Evolutionary conservation across 2,797 vertebrate species (phyloP).

Genomic region (Phalloptychus januarius): DNA sequence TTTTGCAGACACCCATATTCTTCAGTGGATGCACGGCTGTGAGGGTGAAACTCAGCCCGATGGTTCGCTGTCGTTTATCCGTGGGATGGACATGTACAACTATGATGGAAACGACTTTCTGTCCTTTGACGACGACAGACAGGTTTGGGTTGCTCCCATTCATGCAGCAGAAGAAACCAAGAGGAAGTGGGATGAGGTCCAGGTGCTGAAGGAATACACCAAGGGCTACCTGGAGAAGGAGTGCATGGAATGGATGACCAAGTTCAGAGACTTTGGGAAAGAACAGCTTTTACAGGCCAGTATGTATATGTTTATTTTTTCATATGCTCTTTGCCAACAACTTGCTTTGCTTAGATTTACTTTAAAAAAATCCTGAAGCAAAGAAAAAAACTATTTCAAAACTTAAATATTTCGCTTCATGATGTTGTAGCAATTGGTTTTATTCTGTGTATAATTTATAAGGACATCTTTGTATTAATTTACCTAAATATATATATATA

Average conservation of each 20-base stretch:
- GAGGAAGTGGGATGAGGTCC: conserved; percentile 72
- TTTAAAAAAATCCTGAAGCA: no score
- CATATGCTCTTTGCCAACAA: not conserved
- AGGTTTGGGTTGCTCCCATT: conserved; percentile 61
- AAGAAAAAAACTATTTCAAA: no score
- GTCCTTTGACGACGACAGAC: conserved; percentile 32
- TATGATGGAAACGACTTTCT: conserved; percentile 74
- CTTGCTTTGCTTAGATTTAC: not conserved
- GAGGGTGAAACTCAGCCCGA: fast-evolving
- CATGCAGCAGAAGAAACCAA: conserved; percentile 26
- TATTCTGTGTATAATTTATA: no score
- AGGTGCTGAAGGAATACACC: conserved; percentile 79
- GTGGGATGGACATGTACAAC: conserved; percentile 63
- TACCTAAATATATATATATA: no score
- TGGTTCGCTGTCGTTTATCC: fast-evolving
- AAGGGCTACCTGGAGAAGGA: conserved; percentile 78
- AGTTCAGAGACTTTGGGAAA: conserved; percentile 18
- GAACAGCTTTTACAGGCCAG: fast-evolving
- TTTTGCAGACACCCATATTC: conserved; percentile 51
- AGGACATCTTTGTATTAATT: no score
- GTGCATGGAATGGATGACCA: conserved; percentile 73
- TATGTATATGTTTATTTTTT: conserved; percentile 30
- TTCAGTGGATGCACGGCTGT: conserved; percentile 79
- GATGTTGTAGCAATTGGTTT: no score
- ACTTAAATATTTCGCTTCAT: no score